Percentiles rank a stretch among this genome's conserved stretches.
phyloP scores from a whole-genome alignment of 2,888 invertebrate genomes.

The Ophion ellenae region DNA sequence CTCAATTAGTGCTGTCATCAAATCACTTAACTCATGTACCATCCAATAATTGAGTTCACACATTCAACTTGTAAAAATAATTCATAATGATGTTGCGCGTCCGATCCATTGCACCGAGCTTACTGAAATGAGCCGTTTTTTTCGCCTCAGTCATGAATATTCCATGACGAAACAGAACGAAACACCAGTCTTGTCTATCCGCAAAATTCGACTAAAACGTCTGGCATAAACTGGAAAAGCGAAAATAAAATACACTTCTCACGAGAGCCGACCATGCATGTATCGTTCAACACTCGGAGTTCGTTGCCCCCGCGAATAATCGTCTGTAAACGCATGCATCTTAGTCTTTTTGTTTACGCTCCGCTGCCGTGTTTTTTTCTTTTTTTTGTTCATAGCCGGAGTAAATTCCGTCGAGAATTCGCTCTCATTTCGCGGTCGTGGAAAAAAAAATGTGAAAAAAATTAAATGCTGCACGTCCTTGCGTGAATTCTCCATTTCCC shows the following conservation, averaged over 20 bases:
- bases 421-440: slow-evolving; percentile 51
- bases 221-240: not conserved
- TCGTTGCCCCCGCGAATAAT: slow-evolving; percentile 57
- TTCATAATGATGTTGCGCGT: not conserved
- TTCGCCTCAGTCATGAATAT: not conserved
- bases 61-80: no score
- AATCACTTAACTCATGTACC: no score
- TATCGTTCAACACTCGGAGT: slow-evolving; percentile 25
- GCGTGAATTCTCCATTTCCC: slow-evolving; percentile 56
- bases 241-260: slow-evolving; percentile 18
- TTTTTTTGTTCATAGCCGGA: slow-evolving; percentile 22
- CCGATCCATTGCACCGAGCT: no score
- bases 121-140: not conserved
- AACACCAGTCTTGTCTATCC: slow-evolving; percentile 26
- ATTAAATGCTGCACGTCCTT: slow-evolving; percentile 58
- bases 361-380: slow-evolving; percentile 13
- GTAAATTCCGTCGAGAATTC: slow-evolving; percentile 52
- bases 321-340: slow-evolving; percentile 47
- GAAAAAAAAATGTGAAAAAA: slow-evolving; percentile 37
- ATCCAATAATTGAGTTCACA: no score
- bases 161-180: slow-evolving; percentile 14
- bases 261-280: not conserved
- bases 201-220: slow-evolving; percentile 27
- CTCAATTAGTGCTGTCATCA: no score
- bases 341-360: slow-evolving; percentile 19